Conservation (phyloP, 2,113 vertebrate species). For the Labeo catla region DNA sequence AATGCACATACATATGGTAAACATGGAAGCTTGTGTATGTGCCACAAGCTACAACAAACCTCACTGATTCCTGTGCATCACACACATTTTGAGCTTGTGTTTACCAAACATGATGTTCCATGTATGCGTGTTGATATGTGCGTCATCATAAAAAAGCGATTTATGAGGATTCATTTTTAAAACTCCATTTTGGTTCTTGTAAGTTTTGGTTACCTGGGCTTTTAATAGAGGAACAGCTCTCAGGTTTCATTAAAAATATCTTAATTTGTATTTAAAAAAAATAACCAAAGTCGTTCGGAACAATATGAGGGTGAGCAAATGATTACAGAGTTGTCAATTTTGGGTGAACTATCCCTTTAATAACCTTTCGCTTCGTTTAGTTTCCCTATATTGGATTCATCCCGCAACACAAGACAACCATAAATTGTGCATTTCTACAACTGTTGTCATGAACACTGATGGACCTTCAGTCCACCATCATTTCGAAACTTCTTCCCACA, state of each 20-base stretch:
- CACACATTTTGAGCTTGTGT: too few relatives aligned
- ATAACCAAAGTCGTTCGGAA: neutral
- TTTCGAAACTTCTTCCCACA: constrained; percentile 65
- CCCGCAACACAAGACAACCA: neutral
- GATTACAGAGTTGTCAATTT: neutral
- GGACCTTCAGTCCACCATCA: constrained; percentile 62
- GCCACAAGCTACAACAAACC: too few relatives aligned
- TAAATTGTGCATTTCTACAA: constrained; percentile 1
- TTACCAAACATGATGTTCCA: too few relatives aligned
- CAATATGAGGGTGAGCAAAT: neutral
- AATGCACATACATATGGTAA: neutral
- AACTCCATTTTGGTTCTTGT: neutral
- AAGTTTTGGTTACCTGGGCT: neutral
- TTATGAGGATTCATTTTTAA: neutral
- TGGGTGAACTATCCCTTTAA: neutral
- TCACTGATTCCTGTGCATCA: too few relatives aligned
- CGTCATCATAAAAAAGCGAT: neutral
- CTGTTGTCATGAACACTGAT: constrained; percentile 52
- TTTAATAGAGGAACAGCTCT: neutral
- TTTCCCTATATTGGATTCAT: neutral
- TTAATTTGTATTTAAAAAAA: neutral
- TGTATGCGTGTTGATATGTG: too few relatives aligned
- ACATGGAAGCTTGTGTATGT: too few relatives aligned
- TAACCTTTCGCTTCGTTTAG: neutral
- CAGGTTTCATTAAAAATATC: neutral